Conservation (phyloP, 2,888 invertebrate genomes). For the Eupithecia subumbrata region DNA sequence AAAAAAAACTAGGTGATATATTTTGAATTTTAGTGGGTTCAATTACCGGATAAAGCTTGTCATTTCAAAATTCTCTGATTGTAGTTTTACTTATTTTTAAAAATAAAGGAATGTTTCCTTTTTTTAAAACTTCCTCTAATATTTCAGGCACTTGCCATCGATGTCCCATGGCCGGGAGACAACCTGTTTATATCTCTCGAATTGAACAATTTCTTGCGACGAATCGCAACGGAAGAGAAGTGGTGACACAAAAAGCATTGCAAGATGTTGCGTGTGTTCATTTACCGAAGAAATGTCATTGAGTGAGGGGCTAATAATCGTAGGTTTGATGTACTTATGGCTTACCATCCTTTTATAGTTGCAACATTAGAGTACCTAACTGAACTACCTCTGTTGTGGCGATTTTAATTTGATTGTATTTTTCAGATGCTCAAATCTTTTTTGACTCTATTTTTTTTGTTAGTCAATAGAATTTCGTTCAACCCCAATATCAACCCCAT, state of each 20-base stretch:
- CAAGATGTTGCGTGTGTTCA: conserved; percentile 6
- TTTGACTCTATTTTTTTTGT: neutral
- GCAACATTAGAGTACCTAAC: neutral
- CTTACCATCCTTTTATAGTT: neutral
- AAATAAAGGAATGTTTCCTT: too few species aligned
- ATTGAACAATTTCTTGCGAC: neutral
- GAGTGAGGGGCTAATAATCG: neutral
- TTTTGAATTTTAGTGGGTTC: too few species aligned
- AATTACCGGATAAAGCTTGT: too few species aligned
- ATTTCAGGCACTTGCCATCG: too few species aligned
- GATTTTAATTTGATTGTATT: neutral
- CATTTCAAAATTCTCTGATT: too few species aligned
- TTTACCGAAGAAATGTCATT: conserved; percentile 11
- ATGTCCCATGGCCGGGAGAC: too few species aligned
- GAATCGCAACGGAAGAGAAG: conserved; percentile 18
- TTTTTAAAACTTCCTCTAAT: too few species aligned
- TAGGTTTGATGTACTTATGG: neutral
- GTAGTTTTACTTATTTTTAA: too few species aligned
- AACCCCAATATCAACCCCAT: too few species aligned
- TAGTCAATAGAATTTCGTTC: too few species aligned
- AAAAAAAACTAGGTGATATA: too few species aligned
- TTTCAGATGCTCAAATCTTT: neutral
- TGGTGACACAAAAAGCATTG: conserved; percentile 5
- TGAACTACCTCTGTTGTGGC: too few species aligned
- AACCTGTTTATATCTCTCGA: neutral